Evolutionary conservation across 2,888 invertebrate species (phyloP), one percentile per base, ranked within the genome.

Genomic region (Dusona sp.): DNA sequence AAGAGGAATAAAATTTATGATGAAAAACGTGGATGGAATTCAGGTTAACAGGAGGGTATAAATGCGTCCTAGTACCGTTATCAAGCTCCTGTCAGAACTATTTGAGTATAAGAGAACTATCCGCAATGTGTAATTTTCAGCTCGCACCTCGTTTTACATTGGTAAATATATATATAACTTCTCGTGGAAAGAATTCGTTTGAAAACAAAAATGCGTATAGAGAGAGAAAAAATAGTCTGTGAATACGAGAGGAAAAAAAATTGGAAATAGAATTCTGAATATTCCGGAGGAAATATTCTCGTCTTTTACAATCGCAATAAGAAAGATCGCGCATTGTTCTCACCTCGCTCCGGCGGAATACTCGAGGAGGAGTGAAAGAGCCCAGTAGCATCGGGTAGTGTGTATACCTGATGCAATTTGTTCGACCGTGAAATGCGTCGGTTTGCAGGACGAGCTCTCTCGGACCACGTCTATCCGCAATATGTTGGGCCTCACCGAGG

Each of bases 351-450:
- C 78, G 74, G 68, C 61, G 70, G 83, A 83, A 84, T 84, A 84
- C 84, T 79, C 81, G 65, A 54, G 25, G 81, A 54, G 75, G 67
- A 68, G 36, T 51, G 38, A 25, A 22, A 57, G 54, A 38, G 70
- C 54, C 70, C 77, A 77, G 77, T 64, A 83, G 73, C 77, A 73
- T 65, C 73, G 78, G 25, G 70, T 79, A 65, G 79, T 73, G 79
- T 67, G 79, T 80, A 83, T 83, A 83, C 83, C 86, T 83, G 83
- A 81, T 86, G 84, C 81, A 86, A 88, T 86, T 88, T 84, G 84
- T 88, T 87, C 86, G 86, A 86, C 79, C 88, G 84, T 88, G 88
- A 88, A 88, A 88, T 87, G 87, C 86, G 83, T 86, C 86, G 83
- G 86, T 86, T 86, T 86, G 83, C 81, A 80, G 86, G 79, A 61